Percentiles rank a stretch among this genome's conserved stretches.
These are phyloP conservation scores for Geopemphigus sp. DNA, from an alignment of 1,140 invertebrate genomes.

Conservation along the genomic window DNA sequence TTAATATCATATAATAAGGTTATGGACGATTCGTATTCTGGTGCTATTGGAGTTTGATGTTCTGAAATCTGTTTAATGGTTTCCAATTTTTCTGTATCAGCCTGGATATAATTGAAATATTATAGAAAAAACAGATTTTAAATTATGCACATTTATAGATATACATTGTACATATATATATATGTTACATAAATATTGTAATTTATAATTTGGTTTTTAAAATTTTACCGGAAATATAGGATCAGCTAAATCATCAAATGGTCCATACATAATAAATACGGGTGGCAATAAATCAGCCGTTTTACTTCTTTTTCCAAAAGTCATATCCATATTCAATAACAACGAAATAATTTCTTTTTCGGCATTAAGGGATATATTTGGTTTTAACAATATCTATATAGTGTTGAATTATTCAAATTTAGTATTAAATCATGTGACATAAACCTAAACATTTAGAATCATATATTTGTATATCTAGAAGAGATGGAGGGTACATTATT, in stretches of 20 bases:
- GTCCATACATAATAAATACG: slow-evolving; percentile 28
- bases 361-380: not conserved
- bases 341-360: slow-evolving; percentile 32
- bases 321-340: slow-evolving; percentile 35
- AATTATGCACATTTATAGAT: not conserved
- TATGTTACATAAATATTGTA: too few species aligned
- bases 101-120: not conserved
- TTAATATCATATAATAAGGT: not conserved
- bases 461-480: too few species aligned
- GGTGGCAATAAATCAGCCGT: not conserved
- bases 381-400: slow-evolving; percentile 29
- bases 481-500: too few species aligned
- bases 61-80: not conserved
- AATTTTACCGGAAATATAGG: slow-evolving; percentile 37
- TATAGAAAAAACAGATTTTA: not conserved
- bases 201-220: too few species aligned
- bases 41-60: slow-evolving; percentile 21
- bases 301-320: slow-evolving; percentile 21
- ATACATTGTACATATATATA: not conserved
- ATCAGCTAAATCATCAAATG: slow-evolving; percentile 31
- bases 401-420: not conserved
- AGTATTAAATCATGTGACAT: too few species aligned
- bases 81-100: slow-evolving; percentile 36
- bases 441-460: too few species aligned
- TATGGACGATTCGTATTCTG: slow-evolving; percentile 22